Evolutionary conservation across 2,113 vertebrate species (phyloP), one percentile per base, ranked within the genome.

Genomic region (Canis aureus): DNA sequence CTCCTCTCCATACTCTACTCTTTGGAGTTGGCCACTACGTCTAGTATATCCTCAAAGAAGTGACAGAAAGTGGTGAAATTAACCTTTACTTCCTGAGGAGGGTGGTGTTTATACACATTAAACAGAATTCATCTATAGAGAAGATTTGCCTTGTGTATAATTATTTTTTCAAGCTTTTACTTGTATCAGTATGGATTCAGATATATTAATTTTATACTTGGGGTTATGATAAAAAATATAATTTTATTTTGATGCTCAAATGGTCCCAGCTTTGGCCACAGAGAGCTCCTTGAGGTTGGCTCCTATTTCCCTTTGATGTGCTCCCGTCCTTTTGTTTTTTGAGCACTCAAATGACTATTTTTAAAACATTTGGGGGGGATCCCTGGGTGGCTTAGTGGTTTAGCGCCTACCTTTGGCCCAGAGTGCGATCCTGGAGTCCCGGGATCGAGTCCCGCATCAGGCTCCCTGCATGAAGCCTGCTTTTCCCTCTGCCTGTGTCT

Each of bases 21-120:
- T 91, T 94, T 71, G 55, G 43, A 82, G 73, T 76, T 83, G 73
- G 87, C 87, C 82, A 85, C 25, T 85, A 80, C 55, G 15, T 57
- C 43, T 67, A 88, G 43, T 69, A 64, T 1, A 67, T 3, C 19
- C 22, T 85, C 53, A 94, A 80, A 83, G 11, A 35, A 25, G 10
- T 60, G 25, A 19, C 2, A 82, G 16, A 25, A 12, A 81, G 38
- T 3, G 10, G 16, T 32, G 11, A 92, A 84, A 91, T 32, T 43
- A 60, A 86, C 8, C 3, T 87, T 76, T 84, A 51, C 2, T 2
- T 67, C 43, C n/a, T 49, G 5, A 78, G 43, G 11, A 62, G 1
- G 22, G 25, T 55, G 35, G 1, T 59, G 16, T 25, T 11, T n/a
- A n/a, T 0, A 9, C 19, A 16, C 43, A 49, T 67, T 90, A 51